phyloP scores from a whole-genome alignment of 2,888 invertebrate species.

The Rapana venosa region DNA sequence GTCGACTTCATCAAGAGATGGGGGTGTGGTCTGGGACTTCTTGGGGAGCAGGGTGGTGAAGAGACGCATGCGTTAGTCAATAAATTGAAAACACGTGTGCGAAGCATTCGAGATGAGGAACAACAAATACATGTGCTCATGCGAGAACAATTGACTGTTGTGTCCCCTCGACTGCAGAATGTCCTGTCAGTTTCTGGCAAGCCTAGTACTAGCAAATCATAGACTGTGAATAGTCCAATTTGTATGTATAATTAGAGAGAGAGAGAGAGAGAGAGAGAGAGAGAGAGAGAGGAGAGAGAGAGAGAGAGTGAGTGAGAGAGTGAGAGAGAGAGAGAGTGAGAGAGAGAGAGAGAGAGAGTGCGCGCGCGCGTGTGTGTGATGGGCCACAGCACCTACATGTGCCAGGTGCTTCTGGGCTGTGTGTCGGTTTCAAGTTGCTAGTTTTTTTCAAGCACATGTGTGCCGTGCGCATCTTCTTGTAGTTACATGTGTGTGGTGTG shows the following conservation, averaged over 20 bases:
- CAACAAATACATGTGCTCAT: not conserved
- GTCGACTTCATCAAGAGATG: not conserved
- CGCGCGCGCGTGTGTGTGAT: not conserved
- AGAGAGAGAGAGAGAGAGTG: not conserved
- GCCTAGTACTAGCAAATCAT: too few relatives aligned
- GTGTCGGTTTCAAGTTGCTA: too few relatives aligned
- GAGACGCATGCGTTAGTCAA: not conserved
- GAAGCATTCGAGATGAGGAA: not conserved
- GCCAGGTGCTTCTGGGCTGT: too few relatives aligned
- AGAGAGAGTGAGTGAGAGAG: not conserved
- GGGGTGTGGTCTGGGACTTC: constrained; percentile 4
- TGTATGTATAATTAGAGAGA: not conserved
- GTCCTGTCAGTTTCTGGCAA: too few relatives aligned
- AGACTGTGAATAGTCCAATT: not conserved
- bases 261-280: not conserved
- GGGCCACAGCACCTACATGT: not conserved
- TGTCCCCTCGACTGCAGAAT: not conserved
- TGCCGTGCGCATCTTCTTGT: too few relatives aligned
- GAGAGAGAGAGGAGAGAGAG: not conserved
- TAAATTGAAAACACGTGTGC: not conserved
- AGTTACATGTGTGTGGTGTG: too few relatives aligned
- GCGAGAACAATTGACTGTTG: not conserved
- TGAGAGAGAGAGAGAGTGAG: not conserved
- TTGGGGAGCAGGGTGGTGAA: constrained; percentile 7
- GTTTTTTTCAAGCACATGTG: too few relatives aligned